Evolutionary conservation across 2,888 invertebrate species (phyloP).

Genomic region (Augochlorella aurata): DNA sequence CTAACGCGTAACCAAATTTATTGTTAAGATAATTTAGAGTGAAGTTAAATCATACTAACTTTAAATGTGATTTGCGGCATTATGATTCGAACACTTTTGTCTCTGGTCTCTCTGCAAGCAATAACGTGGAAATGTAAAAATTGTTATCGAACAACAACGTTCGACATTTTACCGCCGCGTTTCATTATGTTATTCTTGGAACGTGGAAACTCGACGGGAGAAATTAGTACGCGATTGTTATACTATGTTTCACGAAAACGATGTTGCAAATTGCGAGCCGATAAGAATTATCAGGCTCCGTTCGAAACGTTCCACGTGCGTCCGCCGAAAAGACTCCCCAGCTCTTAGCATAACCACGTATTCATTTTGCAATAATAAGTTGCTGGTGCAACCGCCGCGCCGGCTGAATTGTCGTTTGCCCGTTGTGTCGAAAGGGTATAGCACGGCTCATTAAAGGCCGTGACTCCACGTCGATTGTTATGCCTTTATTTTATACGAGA

Average conservation of each 20-base stretch:
- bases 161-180: neutral
- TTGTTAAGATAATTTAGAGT: too few species aligned
- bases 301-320: slow-evolving; percentile 11
- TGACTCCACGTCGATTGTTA: slow-evolving; percentile 44
- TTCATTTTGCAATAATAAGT: slow-evolving; percentile 57
- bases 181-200: neutral
- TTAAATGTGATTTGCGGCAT: too few species aligned
- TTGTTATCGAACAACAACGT: neutral
- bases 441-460: slow-evolving; percentile 55
- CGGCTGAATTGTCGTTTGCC: slow-evolving; percentile 41
- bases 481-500: slow-evolving; percentile 46
- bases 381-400: slow-evolving; percentile 49
- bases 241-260: neutral
- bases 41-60: too few species aligned
- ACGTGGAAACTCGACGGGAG: neutral
- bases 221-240: neutral
- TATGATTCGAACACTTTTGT: too few species aligned
- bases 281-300: slow-evolving; percentile 47
- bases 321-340: slow-evolving; percentile 23
- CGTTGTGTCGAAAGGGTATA: slow-evolving; percentile 52
- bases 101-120: too few species aligned
- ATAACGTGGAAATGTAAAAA: too few species aligned
- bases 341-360: slow-evolving; percentile 37
- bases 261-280: slow-evolving; percentile 33
- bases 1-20: too few species aligned